Conservation (phyloP, 2,888 invertebrate species). For the Salpingus planirostris region DNA sequence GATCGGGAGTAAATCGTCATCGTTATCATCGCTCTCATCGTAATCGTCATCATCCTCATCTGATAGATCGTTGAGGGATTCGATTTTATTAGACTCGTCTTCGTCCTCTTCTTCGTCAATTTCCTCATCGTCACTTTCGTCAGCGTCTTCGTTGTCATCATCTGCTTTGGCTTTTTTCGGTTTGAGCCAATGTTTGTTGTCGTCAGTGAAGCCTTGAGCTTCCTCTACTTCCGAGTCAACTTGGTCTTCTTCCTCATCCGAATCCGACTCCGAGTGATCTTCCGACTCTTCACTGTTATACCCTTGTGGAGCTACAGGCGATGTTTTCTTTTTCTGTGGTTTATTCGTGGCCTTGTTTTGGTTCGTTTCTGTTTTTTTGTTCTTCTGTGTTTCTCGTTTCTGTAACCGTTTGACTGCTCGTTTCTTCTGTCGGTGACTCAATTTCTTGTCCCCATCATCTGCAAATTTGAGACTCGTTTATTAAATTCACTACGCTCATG, state of each 20-base stretch:
- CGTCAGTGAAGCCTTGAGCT: constrained; percentile 13
- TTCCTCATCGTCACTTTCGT: constrained; percentile 27
- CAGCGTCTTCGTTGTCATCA: constrained; percentile 28
- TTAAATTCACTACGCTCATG: no score
- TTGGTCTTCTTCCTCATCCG: constrained; percentile 29
- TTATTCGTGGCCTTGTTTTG: constrained; percentile 19
- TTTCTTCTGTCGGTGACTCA: constrained; percentile 47
- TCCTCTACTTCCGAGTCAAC: constrained; percentile 28
- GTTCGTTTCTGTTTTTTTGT: no score
- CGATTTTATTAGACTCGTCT: constrained; percentile 24
- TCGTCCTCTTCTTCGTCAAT: constrained; percentile 25
- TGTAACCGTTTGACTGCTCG: constrained; percentile 27
- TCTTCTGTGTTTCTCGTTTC: constrained; percentile 22
- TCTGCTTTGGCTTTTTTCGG: constrained; percentile 42
- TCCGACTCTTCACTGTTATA: constrained; percentile 16
- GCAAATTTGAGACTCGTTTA: no score
- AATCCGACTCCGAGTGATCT: constrained; percentile 13
- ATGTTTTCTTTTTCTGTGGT: constrained; percentile 20
- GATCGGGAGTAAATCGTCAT: constrained; percentile 65
- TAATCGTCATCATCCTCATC: constrained; percentile 28
- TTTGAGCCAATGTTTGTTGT: constrained; percentile 39
- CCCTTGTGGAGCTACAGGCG: constrained; percentile 26
- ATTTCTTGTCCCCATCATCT: no score
- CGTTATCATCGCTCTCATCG: constrained; percentile 31
- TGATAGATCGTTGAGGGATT: constrained; percentile 30